Evolutionary conservation across 2,888 invertebrate species (phyloP).

Genomic region (Heliconius cydno): DNA sequence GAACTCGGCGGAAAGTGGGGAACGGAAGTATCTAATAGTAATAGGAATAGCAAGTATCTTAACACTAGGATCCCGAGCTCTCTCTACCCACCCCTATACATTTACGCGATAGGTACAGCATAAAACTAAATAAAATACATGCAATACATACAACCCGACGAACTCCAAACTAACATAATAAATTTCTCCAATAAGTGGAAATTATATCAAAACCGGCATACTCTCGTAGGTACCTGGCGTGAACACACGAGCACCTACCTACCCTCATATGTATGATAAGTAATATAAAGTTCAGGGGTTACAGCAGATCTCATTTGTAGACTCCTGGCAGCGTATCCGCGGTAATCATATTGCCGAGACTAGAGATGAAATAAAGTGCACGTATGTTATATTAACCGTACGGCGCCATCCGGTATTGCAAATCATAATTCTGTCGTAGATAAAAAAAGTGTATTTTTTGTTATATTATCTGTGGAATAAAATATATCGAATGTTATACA

Average conservation of each 20-base stretch:
- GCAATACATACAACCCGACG: neutral
- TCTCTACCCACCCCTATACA: too few species aligned
- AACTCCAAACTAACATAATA: neutral
- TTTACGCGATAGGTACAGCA: too few species aligned
- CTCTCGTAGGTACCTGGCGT: neutral
- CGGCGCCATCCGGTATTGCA: slow-evolving; percentile 38
- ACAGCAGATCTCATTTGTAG: slow-evolving; percentile 58
- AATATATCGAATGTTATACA: neutral
- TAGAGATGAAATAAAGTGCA: slow-evolving; percentile 55
- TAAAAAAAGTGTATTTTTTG: neutral
- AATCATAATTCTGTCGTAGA: slow-evolving; percentile 18
- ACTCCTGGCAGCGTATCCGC: slow-evolving; percentile 54
- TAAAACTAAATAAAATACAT: too few species aligned
- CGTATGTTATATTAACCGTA: slow-evolving; percentile 47
- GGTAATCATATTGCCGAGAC: slow-evolving; percentile 59
- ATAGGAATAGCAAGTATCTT: too few species aligned
- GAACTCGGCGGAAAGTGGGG: too few species aligned
- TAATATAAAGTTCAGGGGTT: slow-evolving; percentile 48
- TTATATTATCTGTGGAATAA: neutral
- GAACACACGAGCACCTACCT: slow-evolving; percentile 15
- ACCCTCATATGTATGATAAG: slow-evolving; percentile 22
- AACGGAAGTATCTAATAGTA: too few species aligned
- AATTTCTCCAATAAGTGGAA: slow-evolving; percentile 23
- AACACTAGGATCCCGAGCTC: too few species aligned
- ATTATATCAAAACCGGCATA: slow-evolving; percentile 4